Evolutionary conservation across 2,113 vertebrate genomes (phyloP).

Genomic region (Ptilorrhoa leucosticta): DNA sequence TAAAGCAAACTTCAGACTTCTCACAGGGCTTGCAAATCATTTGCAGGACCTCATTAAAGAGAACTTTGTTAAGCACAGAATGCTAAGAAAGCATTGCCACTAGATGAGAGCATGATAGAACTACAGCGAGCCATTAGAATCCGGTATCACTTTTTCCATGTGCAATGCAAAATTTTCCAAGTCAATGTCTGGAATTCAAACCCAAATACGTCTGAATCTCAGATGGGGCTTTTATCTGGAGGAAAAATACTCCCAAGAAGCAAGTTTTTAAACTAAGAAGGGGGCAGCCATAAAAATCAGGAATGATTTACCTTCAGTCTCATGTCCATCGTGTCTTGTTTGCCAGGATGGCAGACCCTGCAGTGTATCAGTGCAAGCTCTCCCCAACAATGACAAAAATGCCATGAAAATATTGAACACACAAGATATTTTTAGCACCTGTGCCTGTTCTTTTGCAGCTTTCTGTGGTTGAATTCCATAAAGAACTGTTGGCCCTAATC

Average conservation of each 20-base stretch:
- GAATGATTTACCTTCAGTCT: not conserved
- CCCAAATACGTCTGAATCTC: conserved; percentile 53
- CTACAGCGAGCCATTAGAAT: not conserved
- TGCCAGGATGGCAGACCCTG: not conserved
- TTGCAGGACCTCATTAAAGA: conserved; percentile 27
- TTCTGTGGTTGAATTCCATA: not conserved
- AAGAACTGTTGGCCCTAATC: not conserved
- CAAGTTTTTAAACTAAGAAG: not conserved
- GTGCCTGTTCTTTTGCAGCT: not conserved
- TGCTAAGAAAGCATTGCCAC: conserved; percentile 32
- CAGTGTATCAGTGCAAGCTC: not conserved
- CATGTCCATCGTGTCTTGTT: not conserved
- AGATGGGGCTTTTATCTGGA: conserved; percentile 53
- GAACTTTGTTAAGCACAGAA: conserved; percentile 13
- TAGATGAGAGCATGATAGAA: conserved; percentile 42
- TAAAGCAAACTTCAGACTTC: not conserved
- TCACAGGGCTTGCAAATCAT: conserved; percentile 1
- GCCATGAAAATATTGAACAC: not conserved
- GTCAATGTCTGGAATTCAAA: conserved; percentile 61
- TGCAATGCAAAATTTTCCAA: conserved; percentile 49
- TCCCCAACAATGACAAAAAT: not conserved
- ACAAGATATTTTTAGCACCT: not conserved
- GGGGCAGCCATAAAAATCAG: not conserved
- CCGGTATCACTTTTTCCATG: conserved; percentile 62
- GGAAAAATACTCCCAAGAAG: conserved; percentile 13